These are phyloP conservation scores for Hydrochoerus hydrochaeris DNA, from an alignment of 2,113 vertebrate genomes.

Conservation along the genomic window DNA sequence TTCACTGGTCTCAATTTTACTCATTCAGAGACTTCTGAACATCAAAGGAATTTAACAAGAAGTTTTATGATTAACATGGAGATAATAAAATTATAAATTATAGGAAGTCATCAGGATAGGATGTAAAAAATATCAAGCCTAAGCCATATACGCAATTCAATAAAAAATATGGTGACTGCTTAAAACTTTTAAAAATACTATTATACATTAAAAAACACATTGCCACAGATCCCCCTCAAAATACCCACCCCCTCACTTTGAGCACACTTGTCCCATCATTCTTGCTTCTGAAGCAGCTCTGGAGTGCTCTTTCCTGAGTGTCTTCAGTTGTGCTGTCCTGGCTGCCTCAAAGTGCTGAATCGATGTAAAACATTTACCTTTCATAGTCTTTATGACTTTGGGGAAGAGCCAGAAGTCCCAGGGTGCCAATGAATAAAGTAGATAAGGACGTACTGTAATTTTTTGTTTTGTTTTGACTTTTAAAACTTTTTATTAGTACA, in stretches of 20 bases:
- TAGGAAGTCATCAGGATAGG: constrained; percentile 16
- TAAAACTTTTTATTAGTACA: not conserved
- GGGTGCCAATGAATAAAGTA: not conserved
- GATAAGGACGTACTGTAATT: not conserved
- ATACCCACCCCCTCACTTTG: not conserved
- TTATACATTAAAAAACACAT: not conserved
- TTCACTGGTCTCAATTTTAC: constrained; percentile 17
- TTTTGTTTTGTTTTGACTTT: not conserved
- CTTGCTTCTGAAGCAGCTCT: not conserved
- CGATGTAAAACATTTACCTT: not conserved
- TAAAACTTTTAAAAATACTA: not conserved
- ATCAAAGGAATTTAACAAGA: constrained; percentile 47
- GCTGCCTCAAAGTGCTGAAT: not conserved
- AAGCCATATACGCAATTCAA: not conserved
- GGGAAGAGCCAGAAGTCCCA: not conserved
- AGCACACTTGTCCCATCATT: not conserved
- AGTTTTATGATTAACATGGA: constrained; percentile 15
- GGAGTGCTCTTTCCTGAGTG: not conserved
- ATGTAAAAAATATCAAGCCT: not conserved
- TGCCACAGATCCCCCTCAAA: not conserved
- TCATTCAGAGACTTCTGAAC: constrained; percentile 51
- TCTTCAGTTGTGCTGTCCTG: not conserved
- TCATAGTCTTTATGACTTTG: not conserved
- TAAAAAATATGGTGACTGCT: not conserved
- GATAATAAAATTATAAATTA: constrained; percentile 51